Evolutionary conservation across 2,797 vertebrate species (phyloP).

Genomic region (Falco naumanni): DNA sequence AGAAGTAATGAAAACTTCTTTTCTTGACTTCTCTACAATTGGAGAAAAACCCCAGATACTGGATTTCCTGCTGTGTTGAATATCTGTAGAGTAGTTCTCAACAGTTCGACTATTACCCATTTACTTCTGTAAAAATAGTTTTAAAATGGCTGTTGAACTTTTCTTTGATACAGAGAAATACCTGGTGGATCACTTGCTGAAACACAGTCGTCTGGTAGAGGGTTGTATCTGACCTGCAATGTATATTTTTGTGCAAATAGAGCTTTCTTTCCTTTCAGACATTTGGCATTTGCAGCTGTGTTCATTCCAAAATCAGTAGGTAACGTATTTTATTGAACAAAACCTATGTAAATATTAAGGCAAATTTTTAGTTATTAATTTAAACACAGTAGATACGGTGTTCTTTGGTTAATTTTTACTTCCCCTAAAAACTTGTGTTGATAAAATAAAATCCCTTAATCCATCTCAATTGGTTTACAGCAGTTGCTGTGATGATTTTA

Average conservation of each 20-base stretch:
- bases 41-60: accelerated
- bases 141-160: neutral
- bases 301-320: neutral
- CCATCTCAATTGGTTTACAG: neutral
- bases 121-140: neutral
- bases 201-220: neutral
- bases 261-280: neutral
- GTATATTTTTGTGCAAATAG: neutral
- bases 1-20: neutral
- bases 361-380: neutral
- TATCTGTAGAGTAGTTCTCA: neutral
- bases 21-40: neutral
- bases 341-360: neutral
- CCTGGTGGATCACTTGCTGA: neutral
- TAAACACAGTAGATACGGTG: neutral
- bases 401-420: neutral
- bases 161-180: neutral
- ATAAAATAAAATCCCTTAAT: neutral
- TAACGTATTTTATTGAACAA: neutral
- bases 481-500: neutral
- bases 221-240: neutral
- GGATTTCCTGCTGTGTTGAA: neutral
- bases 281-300: neutral
- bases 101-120: neutral
- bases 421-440: accelerated